These are phyloP conservation scores for Isotomurus palustris DNA, from an alignment of 2,888 invertebrate species.

Conservation along the genomic window DNA sequence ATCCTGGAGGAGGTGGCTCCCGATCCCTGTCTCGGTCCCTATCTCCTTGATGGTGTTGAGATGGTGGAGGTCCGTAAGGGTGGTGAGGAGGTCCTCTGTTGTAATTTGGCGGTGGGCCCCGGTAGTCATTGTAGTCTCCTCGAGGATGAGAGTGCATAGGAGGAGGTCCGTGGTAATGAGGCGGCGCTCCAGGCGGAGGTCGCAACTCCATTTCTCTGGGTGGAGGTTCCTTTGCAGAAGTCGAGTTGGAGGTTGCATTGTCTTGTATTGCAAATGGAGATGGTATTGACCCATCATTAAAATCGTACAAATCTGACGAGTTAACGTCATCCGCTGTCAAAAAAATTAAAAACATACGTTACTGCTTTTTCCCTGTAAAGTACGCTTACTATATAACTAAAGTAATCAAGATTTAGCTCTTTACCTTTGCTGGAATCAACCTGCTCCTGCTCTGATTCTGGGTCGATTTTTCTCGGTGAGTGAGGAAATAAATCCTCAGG, in stretches of 20 bases:
- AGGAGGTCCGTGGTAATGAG: no score
- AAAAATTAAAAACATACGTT: no score
- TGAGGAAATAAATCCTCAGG: constrained; percentile 45
- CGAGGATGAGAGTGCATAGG: no score
- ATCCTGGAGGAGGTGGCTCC: constrained; percentile 41
- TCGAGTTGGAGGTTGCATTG: background rate
- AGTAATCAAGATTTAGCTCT: background rate
- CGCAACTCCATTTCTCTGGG: no score
- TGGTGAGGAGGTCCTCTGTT: constrained; percentile 10
- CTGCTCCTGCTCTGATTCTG: constrained; percentile 16
- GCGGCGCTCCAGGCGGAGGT: no score
- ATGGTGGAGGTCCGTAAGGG: background rate
- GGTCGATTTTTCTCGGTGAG: constrained; percentile 42
- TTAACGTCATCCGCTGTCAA: no score
- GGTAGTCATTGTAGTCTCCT: no score
- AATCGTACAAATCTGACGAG: constrained; percentile 42
- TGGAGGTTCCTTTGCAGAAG: no score
- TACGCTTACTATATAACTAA: no score
- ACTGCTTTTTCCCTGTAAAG: no score
- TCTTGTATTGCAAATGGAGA: constrained; percentile 37
- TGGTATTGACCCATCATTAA: constrained; percentile 43
- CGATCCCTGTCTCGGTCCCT: no score
- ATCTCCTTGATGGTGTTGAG: no score
- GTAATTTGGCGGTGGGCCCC: constrained; percentile 15
- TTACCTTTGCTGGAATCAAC: constrained; percentile 24